Base-by-base conservation (phyloP, 2,797 vertebrate genomes). In the Sitta carolinensis region DNA sequence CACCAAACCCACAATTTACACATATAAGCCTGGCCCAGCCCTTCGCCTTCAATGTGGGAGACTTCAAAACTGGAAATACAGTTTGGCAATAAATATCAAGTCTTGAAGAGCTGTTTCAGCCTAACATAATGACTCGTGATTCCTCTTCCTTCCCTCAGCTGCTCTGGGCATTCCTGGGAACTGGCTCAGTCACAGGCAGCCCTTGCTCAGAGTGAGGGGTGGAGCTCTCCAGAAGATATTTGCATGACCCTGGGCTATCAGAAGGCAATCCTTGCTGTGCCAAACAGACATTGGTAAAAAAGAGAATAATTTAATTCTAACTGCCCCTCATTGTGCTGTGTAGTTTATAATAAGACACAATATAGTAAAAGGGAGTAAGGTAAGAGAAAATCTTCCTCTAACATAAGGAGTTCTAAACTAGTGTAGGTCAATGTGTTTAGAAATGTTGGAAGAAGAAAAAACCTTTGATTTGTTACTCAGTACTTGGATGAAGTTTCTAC, bases 21-120 rank as follows among this genome's bases (percentile, higher is more conserved):
- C 2, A 1, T 3, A 2, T 6, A 45, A 73, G 9, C 8, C 20
- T 26, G 7, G 3, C 5, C 11, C 12, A 78, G 34, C 1, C 16
- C 12, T 77, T 67, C 29, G 38, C 10, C 19, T 22, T 70, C 48
- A 40, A 5, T 15, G 12, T 23, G 8, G 10, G 12, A 80, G 32
- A 29, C 11, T 70, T 85, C 27, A 50, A 72, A 91, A 67, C 11
- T 21, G 9, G 34, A 74, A 87, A 87, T 47, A 47, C 1, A 66
- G 1, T 70, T 82, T 61, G 5, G 2, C 11, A 57, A 34, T n/a
- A 17, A 69, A 42, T 80, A 32, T 42, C 69, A 55, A 59, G 26
- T 8, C 4, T 38, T 11, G 30, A 66, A 34, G 18, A 62, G 7
- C 16, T 80, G 14, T 48, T 89, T 82, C 61, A 61, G 26, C 8